Base-by-base conservation (phyloP, 2,113 vertebrate species). In the Cavia porcellus region DNA sequence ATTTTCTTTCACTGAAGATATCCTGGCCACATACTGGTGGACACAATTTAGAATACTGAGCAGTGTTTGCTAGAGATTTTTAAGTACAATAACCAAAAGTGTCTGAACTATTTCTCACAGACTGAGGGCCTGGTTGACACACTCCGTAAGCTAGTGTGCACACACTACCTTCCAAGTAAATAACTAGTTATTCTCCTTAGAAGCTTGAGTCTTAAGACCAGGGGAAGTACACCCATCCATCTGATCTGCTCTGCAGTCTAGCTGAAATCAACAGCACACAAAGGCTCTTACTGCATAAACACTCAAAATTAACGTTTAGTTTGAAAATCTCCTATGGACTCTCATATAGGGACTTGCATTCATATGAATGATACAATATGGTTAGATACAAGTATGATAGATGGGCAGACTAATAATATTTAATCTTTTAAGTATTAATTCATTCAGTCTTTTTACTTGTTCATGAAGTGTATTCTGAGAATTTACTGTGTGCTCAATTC, bases 231-330 rank as follows among this genome's bases (percentile, higher is more conserved):
- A 75, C 52, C 64, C 25, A 77, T 87, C 62, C 47, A 66, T 82
- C 59, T 47, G 10, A 59, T 85, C 59, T 47, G 10, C 66, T 89
- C 9, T 4, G 7, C 30, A 55, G 79, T 86, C 89, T 17, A 86
- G 20, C 55, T 55, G 20, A 94, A 74, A 70, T 2, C 90, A 62
- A 72, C 13, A 59, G 30, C 20, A 3, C 14, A 42, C 8, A 19
- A 74, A 75, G 38, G 13, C 7, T 72, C 20, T 89, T 80, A 95
- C 79, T 62, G 70, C 35, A 90, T 38, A 72, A 30, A 88, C 42
- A 68, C 87, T 75, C 72, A 64, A 89, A 96, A 70, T 84, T 32
- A 92, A 96, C 14, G 24, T 42, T 94, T 89, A 87, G 86, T 32
- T 91, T 89, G 82, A 42, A 90, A 57, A 55, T 66, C 74, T 62